Conservation (phyloP, 2,797 vertebrate species). For the Rhynchotus rufescens region DNA sequence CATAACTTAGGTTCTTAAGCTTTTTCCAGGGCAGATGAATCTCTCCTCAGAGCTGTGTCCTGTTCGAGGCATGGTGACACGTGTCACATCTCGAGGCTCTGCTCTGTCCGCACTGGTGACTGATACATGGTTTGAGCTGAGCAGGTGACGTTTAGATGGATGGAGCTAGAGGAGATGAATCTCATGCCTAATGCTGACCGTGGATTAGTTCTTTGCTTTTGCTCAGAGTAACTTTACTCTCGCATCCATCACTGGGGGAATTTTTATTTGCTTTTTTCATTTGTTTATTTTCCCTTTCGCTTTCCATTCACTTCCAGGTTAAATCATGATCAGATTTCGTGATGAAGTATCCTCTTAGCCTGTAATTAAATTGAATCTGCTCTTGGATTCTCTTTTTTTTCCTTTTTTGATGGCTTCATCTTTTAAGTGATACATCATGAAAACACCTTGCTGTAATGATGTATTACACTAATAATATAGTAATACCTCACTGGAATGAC, state of each 20-base stretch:
- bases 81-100: rapidly evolving
- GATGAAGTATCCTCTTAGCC: conserved; percentile 47
- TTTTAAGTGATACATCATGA: conserved; percentile 57
- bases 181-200: not conserved
- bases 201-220: not conserved
- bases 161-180: not conserved
- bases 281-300: not conserved
- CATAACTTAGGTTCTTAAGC: no score
- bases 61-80: rapidly evolving
- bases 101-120: not conserved
- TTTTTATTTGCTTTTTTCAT: not conserved
- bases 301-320: not conserved
- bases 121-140: rapidly evolving
- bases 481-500: conserved; percentile 24
- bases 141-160: rapidly evolving
- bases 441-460: conserved; percentile 70
- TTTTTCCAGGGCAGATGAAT: no score
- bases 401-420: conserved; percentile 70
- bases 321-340: conserved; percentile 16
- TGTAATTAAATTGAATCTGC: conserved; percentile 67
- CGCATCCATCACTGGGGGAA: not conserved
- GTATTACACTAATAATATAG: conserved; percentile 65
- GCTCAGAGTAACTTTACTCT: not conserved
- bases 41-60: not conserved
- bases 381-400: conserved; percentile 24